Conservation (phyloP, 2,113 vertebrate species). For the Alces alces region DNA sequence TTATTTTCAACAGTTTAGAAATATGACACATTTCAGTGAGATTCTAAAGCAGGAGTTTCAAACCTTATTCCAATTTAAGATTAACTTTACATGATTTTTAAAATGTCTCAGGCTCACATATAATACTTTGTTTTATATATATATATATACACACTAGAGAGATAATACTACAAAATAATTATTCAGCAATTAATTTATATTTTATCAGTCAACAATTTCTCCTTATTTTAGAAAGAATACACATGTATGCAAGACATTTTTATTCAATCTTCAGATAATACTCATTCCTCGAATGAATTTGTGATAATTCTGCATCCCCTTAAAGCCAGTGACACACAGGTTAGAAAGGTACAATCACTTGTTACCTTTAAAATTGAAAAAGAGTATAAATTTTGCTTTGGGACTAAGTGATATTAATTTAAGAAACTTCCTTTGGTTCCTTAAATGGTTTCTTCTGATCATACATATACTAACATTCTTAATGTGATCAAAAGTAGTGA, state of each 20-base stretch:
- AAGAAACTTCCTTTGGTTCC: background rate
- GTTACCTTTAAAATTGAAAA: conserved; percentile 24
- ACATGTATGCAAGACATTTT: background rate
- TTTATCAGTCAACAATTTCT: background rate
- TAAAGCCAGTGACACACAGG: background rate
- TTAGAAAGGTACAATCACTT: conserved; percentile 31
- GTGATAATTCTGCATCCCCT: background rate
- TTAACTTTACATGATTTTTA: background rate
- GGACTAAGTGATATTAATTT: background rate
- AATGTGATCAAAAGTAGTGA: conserved; percentile 44
- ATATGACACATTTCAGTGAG: background rate
- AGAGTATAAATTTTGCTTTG: background rate
- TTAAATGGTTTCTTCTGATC: background rate
- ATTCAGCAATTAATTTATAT: background rate
- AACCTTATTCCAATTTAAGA: background rate
- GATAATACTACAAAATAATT: background rate
- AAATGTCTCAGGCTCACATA: background rate
- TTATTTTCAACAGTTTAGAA: background rate
- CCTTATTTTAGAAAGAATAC: background rate
- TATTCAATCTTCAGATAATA: background rate
- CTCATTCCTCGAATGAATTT: background rate
- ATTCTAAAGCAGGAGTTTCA: background rate
- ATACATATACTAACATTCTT: conserved; percentile 15
- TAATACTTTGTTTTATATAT: background rate
- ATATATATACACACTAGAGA: background rate